Base-by-base conservation (phyloP, 2,888 invertebrate genomes). In the Parascotia fuliginaria region DNA sequence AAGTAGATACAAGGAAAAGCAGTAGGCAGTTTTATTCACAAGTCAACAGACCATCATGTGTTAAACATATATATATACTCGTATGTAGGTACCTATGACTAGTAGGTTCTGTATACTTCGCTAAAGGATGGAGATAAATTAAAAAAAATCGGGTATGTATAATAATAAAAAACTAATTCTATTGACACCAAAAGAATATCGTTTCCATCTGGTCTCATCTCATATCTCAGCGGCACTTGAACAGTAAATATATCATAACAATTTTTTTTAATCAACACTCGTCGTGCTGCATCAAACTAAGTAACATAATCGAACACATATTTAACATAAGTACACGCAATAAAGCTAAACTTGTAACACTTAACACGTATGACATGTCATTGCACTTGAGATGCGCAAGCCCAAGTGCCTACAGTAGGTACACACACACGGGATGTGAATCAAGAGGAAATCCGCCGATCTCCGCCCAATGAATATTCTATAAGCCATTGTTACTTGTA, bases 381-480 rank as follows among this genome's bases (percentile, higher is more conserved):
- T 69, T 69, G 66, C 70, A 58, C 65, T 43, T 32, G 52, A 60
- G 60, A 60, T 57, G 61, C 47, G 45, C 12, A 36, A 12, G 52
- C 53, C 64, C 73, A 71, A 74, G 74, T 57, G 68, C 69, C 53
- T 58, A 45, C 31, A 14, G 16, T 12, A 13, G 9, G 16, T 37
- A 12, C n/a, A 14, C 33, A 9, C 9, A 42, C 29, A 50, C 44
- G 50, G 65, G 69, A 65, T 53, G 61, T 74, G 74, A 75, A 72
- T 77, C 77, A 66, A 62, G 73, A 85, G 86, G 86, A 86, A 79
- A 84, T 86, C 86, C 86, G 84, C 75, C 75, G 72, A 67, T 74
- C 73, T 66, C 58, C 37, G 33, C 41, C 42, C 67, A 56, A 77
- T 84, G 86, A 83, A 86, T 87, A 83, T 79, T 70, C 78, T 76